Percentiles rank a stretch among this genome's conserved stretches.
Conservation (phyloP, 2,113 vertebrate genomes). For the Otocyon megalotis region DNA sequence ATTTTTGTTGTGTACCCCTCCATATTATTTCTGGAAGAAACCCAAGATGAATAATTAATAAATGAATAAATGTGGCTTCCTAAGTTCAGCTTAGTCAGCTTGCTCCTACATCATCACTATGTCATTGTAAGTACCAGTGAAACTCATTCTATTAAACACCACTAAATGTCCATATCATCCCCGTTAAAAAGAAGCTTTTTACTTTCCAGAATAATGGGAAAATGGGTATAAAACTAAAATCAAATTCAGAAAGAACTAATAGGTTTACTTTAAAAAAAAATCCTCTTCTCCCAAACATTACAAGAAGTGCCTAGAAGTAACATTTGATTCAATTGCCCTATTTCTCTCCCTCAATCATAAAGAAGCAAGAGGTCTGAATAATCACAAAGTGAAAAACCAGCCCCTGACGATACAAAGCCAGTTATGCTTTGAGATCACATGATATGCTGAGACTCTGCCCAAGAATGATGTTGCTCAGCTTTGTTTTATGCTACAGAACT, state of each 20-base stretch:
- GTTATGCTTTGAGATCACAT: neutral
- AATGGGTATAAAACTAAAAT: neutral
- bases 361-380: neutral
- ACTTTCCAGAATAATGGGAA: neutral
- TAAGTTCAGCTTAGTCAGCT: constrained; percentile 51
- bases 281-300: neutral
- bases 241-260: constrained; percentile 15
- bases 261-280: neutral
- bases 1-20: neutral
- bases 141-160: neutral
- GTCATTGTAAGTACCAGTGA: constrained; percentile 17
- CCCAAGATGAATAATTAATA: constrained; percentile 73
- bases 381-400: neutral
- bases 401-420: neutral
- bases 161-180: neutral
- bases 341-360: neutral
- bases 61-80: neutral
- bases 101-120: neutral
- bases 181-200: constrained; percentile 29
- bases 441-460: neutral
- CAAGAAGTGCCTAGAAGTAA: neutral
- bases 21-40: constrained; percentile 57
- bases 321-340: neutral
- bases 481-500: neutral
- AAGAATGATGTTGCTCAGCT: neutral